These are phyloP conservation scores for Aegotheles bennettii DNA, from an alignment of 2,113 vertebrate species.

Conservation along the genomic window DNA sequence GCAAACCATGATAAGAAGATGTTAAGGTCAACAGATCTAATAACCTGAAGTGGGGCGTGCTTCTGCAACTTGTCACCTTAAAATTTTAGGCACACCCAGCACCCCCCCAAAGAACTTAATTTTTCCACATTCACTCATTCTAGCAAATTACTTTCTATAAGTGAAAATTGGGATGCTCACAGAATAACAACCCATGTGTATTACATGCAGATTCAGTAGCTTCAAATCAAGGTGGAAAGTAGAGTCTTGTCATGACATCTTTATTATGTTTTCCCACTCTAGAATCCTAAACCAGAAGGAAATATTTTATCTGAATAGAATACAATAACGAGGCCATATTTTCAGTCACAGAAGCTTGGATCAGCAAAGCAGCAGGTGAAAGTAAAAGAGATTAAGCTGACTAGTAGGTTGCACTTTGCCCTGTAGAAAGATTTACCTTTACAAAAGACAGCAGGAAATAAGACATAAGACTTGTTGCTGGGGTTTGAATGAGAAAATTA, in stretches of 20 bases:
- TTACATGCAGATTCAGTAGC: not conserved
- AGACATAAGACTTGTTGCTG: not conserved
- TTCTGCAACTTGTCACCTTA: not conserved
- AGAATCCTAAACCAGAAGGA: not conserved
- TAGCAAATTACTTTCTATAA: slow-evolving; percentile 37
- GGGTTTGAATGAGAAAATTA: not conserved
- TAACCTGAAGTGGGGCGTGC: slow-evolving; percentile 16
- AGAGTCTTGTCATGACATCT: not conserved
- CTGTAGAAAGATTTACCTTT: not conserved
- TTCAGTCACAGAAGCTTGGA: not conserved
- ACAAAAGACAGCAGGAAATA: not conserved
- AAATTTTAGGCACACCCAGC: slow-evolving; percentile 16
- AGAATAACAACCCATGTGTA: not conserved
- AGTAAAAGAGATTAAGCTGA: not conserved
- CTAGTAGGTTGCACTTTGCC: not conserved
- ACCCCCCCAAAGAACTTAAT: not conserved
- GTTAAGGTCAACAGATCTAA: slow-evolving; percentile 61
- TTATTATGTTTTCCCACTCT: slow-evolving; percentile 2
- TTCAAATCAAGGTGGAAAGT: not conserved
- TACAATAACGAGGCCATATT: not conserved
- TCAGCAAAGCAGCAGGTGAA: not conserved
- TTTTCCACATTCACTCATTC: not conserved
- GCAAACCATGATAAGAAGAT: slow-evolving; percentile 33
- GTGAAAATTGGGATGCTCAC: not conserved
- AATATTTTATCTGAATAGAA: not conserved